These are phyloP conservation scores for Chrysomela aeneicollis DNA, from an alignment of 2,888 invertebrate genomes.

Conservation along the genomic window DNA sequence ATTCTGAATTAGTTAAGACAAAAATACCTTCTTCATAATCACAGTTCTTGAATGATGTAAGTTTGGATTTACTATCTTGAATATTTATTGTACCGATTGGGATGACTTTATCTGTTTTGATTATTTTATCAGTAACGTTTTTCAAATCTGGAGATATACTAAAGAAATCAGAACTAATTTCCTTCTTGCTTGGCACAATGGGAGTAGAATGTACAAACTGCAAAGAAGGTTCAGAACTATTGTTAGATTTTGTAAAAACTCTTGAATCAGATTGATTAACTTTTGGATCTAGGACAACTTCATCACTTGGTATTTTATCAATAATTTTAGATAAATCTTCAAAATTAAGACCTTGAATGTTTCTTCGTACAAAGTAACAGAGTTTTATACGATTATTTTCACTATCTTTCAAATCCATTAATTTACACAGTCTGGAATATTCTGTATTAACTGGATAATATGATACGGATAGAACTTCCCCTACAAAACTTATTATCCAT, in stretches of 20 bases:
- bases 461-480: neutral
- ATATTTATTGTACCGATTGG: constrained; percentile 6
- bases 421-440: constrained; percentile 11
- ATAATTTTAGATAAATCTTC: neutral
- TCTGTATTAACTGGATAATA: constrained; percentile 9
- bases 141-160: constrained; percentile 2
- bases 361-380: neutral
- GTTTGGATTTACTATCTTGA: neutral
- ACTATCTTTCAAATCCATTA: constrained; percentile 9
- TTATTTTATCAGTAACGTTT: neutral
- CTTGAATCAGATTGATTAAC: neutral
- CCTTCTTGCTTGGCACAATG: neutral
- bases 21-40: neutral
- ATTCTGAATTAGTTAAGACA: neutral
- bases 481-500: neutral
- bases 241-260: neutral
- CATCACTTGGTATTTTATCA: neutral
- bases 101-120: neutral
- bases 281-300: neutral
- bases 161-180: constrained; percentile 12
- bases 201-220: constrained; percentile 11
- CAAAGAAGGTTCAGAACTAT: neutral
- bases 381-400: constrained; percentile 6
- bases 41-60: neutral
- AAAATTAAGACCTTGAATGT: neutral